A percentile compares a stretch with the other conserved stretches of the same genome.
Conservation (phyloP, 2,797 vertebrate genomes). For the Galago senegalensis region DNA sequence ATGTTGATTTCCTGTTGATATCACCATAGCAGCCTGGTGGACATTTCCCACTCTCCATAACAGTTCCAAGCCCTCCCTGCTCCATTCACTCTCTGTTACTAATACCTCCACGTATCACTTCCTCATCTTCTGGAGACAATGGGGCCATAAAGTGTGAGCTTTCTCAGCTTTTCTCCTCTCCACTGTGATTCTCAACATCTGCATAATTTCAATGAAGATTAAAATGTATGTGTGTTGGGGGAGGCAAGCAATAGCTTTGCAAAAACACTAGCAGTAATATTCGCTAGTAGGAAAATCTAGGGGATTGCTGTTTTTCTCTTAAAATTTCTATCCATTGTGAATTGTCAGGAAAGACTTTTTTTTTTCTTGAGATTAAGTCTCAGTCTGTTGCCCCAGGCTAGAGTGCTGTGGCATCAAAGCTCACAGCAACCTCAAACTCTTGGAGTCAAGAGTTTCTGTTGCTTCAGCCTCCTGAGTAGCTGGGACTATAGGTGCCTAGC, state of each 20-base stretch:
- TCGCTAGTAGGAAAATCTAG: background rate
- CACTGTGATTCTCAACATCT: background rate
- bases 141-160: background rate
- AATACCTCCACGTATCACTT: too few species aligned
- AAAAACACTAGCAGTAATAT: background rate
- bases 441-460: too few species aligned
- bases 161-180: background rate
- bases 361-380: too few species aligned
- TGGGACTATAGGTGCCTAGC: too few species aligned
- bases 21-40: background rate
- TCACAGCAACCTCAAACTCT: too few species aligned
- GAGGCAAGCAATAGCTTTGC: background rate
- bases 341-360: background rate
- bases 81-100: background rate
- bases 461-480: too few species aligned
- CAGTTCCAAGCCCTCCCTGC: background rate
- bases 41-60: background rate
- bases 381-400: too few species aligned
- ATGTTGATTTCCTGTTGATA: background rate
- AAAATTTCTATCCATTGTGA: constrained; percentile 11
- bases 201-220: background rate
- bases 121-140: background rate
- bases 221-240: background rate
- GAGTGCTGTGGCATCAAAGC: too few species aligned
- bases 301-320: background rate